These are phyloP conservation scores for Petrophora chlorosata DNA, from an alignment of 2,888 invertebrate genomes.

Conservation along the genomic window DNA sequence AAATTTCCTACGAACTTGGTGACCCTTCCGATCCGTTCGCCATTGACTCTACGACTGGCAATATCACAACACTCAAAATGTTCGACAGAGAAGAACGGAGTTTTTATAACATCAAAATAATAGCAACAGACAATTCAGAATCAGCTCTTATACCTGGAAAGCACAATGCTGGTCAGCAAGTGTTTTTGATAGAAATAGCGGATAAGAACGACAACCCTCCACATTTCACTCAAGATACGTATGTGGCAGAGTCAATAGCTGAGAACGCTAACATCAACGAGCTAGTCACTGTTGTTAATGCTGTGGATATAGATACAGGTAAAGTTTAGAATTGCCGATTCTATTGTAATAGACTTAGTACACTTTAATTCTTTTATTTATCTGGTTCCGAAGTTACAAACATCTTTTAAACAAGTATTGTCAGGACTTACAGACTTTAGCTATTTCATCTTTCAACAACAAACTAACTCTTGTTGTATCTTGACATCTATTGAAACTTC, in stretches of 20 bases:
- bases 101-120: conserved; percentile 94
- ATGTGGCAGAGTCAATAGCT: conserved; percentile 88
- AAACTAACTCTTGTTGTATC: too few relatives aligned
- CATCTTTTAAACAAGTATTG: too few relatives aligned
- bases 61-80: conserved; percentile 90
- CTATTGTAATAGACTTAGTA: too few relatives aligned
- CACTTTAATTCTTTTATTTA: too few relatives aligned
- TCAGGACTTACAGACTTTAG: too few relatives aligned
- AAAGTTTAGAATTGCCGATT: conserved; percentile 24
- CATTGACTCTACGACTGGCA: conserved; percentile 93
- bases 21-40: conserved; percentile 89
- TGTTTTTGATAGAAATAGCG: conserved; percentile 94
- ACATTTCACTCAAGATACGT: conserved; percentile 90
- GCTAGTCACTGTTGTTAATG: conserved; percentile 93
- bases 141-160: conserved; percentile 87
- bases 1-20: conserved; percentile 90
- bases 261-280: conserved; percentile 94
- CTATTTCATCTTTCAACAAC: too few relatives aligned
- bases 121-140: conserved; percentile 94
- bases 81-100: conserved; percentile 95
- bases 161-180: conserved; percentile 91
- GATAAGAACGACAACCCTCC: conserved; percentile 99
- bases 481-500: too few relatives aligned
- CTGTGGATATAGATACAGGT: conserved; percentile 93
- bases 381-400: too few relatives aligned